These are phyloP conservation scores for Ispidina lecontei DNA, from an alignment of 2,797 vertebrate species.

Conservation along the genomic window DNA sequence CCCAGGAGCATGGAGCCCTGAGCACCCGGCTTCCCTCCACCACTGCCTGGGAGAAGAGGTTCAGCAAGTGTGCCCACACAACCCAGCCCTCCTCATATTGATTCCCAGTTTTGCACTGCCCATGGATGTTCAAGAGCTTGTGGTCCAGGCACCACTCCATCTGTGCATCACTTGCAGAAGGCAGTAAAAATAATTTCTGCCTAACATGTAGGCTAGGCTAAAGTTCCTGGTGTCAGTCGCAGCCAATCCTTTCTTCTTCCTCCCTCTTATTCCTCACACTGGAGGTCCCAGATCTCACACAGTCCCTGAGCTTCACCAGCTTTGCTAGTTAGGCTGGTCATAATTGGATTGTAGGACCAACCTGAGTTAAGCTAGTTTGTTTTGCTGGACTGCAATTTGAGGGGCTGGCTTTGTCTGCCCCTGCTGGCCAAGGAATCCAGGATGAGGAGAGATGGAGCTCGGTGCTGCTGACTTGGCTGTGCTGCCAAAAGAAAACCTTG, in stretches of 20 bases:
- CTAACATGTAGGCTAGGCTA: background rate
- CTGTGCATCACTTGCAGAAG: accelerated
- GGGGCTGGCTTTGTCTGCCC: background rate
- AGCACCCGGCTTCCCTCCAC: background rate
- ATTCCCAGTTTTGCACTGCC: background rate
- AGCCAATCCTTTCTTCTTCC: background rate
- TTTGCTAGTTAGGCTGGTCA: background rate
- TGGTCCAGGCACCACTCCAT: too few species aligned
- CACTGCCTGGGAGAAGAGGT: accelerated
- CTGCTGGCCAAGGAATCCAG: background rate
- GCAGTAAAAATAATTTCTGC: background rate
- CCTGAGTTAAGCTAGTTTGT: background rate
- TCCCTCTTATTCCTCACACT: background rate
- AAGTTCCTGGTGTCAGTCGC: accelerated
- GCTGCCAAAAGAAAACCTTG: background rate
- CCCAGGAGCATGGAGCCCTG: background rate
- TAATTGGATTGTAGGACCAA: background rate
- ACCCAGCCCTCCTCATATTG: background rate
- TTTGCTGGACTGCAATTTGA: accelerated
- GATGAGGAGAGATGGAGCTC: background rate
- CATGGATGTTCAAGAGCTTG: background rate
- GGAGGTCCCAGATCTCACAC: background rate
- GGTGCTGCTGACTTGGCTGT: background rate
- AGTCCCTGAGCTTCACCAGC: background rate
- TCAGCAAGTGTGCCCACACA: accelerated